Conservation (phyloP, 2,888 invertebrate species). For the Lepidocyrtinus sp. region DNA sequence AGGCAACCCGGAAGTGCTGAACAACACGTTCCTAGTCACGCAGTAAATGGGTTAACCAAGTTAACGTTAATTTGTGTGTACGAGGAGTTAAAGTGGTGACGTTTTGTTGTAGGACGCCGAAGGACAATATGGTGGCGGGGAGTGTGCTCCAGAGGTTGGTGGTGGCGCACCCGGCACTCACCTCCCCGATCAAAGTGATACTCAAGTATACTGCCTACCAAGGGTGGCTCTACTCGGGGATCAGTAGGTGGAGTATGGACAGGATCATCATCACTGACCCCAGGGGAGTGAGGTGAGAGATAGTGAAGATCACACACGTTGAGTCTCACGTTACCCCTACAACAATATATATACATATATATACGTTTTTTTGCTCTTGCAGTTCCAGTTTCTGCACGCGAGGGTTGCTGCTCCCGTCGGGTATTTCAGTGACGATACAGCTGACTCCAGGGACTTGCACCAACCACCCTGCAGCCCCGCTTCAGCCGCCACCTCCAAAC, state of each 20-base stretch:
- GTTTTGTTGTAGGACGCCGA: slow-evolving; percentile 85
- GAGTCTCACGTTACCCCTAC: slow-evolving; percentile 69
- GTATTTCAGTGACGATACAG: slow-evolving; percentile 81
- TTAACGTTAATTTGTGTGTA: neutral
- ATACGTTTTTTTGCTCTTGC: too few relatives aligned
- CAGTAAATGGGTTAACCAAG: slow-evolving; percentile 76
- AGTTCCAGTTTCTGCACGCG: slow-evolving; percentile 87
- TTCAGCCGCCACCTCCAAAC: slow-evolving; percentile 19
- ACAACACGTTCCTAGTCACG: slow-evolving; percentile 91
- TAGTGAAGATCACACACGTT: neutral
- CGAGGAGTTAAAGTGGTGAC: neutral
- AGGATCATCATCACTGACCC: slow-evolving; percentile 88
- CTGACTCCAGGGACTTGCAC: slow-evolving; percentile 84
- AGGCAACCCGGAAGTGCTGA: slow-evolving; percentile 75
- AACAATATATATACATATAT: too few relatives aligned
- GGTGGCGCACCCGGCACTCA: slow-evolving; percentile 90
- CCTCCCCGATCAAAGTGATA: slow-evolving; percentile 80
- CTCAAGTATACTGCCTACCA: slow-evolving; percentile 90
- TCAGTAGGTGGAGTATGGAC: slow-evolving; percentile 85
- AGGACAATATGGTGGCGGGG: slow-evolving; percentile 81
- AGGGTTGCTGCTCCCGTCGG: slow-evolving; percentile 82
- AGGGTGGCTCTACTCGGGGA: slow-evolving; percentile 91
- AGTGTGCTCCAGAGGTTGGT: slow-evolving; percentile 85
- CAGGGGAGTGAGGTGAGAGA: slow-evolving; percentile 84
- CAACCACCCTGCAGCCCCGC: neutral